A percentile compares a stretch with the other conserved stretches of the same genome.
Conservation (phyloP, 2,113 vertebrate genomes). For the Sarotherodon lohbergeri region DNA sequence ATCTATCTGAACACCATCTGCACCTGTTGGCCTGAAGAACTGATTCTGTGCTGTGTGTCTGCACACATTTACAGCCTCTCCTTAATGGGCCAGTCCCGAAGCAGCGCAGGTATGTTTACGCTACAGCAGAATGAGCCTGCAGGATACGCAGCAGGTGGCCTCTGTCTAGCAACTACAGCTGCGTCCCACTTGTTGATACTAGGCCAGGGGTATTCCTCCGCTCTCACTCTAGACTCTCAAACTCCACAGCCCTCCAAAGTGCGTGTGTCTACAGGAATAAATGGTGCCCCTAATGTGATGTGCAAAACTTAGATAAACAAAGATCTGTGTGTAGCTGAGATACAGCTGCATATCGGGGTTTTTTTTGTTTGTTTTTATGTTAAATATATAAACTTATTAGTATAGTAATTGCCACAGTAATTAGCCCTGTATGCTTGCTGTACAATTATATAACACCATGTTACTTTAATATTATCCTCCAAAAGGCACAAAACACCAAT, state of each 20-base stretch:
- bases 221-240: not conserved
- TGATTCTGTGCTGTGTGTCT: not conserved
- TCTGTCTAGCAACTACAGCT: conserved; percentile 25
- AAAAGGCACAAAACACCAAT: not conserved
- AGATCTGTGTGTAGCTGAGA: not conserved
- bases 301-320: not conserved
- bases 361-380: not conserved
- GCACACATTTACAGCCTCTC: not conserved
- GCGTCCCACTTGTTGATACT: conserved; percentile 29
- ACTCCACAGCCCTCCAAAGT: not conserved
- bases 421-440: not conserved
- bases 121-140: conserved; percentile 43
- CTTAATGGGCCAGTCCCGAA: not conserved
- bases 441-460: not conserved
- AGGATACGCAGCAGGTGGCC: conserved; percentile 52
- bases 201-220: not conserved
- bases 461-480: not conserved
- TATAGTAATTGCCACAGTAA: not conserved
- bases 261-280: not conserved
- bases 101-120: conserved; percentile 51
- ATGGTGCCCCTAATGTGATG: not conserved
- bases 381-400: not conserved
- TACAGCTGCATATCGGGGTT: not conserved
- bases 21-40: conserved; percentile 2
- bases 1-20: not conserved